Conservation (phyloP, 2,888 invertebrate genomes). For the Pterostichus niger region DNA sequence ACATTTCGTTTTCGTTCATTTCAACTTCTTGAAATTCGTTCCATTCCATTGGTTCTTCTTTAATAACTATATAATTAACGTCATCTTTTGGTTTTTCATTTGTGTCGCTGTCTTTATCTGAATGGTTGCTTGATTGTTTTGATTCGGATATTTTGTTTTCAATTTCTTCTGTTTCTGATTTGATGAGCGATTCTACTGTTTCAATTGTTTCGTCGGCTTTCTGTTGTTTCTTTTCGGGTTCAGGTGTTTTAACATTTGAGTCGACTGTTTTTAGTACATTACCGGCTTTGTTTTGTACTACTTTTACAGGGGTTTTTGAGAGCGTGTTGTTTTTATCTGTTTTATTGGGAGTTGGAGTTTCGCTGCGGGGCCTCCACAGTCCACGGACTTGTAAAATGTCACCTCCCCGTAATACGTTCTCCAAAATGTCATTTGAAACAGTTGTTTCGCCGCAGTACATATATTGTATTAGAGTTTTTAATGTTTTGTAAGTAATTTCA, state of each 20-base stretch:
- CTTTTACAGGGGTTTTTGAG: constrained; percentile 57
- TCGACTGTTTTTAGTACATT: constrained; percentile 58
- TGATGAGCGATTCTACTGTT: constrained; percentile 20
- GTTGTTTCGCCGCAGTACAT: constrained; percentile 92
- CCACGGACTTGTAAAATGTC: constrained; percentile 87
- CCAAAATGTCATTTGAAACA: constrained; percentile 90
- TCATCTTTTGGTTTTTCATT: constrained; percentile 68
- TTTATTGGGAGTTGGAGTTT: constrained; percentile 70
- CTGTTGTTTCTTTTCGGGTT: constrained; percentile 47
- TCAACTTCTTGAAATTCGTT: constrained; percentile 81
- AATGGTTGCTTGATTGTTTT: neutral
- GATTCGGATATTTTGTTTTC: constrained; percentile 40
- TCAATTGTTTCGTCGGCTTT: constrained; percentile 38
- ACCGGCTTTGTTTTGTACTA: neutral
- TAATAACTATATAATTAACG: constrained; percentile 75
- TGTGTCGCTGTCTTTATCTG: constrained; percentile 35
- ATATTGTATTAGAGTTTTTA: constrained; percentile 90
- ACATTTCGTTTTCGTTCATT: constrained; percentile 82
- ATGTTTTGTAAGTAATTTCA: constrained; percentile 88
- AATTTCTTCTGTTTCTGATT: constrained; percentile 58
- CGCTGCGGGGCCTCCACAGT: constrained; percentile 85
- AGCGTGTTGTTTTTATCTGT: neutral
- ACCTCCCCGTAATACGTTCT: constrained; percentile 89
- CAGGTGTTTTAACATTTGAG: constrained; percentile 43
- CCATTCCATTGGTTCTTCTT: constrained; percentile 85